These are phyloP conservation scores for Cichladusa arquata DNA, from an alignment of 2,113 vertebrate genomes.

Conservation along the genomic window DNA sequence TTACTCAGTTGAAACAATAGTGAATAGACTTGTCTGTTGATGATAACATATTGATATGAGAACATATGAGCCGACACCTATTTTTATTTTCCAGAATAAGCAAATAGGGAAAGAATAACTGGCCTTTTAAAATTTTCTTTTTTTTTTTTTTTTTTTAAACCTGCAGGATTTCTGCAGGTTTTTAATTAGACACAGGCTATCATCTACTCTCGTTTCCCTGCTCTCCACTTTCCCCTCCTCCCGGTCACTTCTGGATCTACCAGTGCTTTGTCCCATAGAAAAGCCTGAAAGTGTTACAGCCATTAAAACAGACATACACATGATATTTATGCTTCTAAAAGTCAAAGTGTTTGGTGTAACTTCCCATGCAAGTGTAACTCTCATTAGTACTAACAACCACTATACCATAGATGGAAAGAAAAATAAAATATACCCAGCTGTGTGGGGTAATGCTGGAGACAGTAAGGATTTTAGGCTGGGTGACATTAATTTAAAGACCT, in stretches of 20 bases:
- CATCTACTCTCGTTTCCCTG: neutral
- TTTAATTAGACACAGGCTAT: neutral
- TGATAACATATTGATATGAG: constrained; percentile 77
- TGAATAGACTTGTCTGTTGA: constrained; percentile 79
- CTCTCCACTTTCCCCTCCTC: neutral
- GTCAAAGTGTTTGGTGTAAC: neutral
- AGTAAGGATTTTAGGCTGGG: neutral
- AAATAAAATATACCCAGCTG: neutral
- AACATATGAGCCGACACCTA: constrained; percentile 67
- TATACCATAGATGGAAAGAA: neutral
- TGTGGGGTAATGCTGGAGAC: neutral
- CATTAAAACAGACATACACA: neutral
- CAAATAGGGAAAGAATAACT: constrained; percentile 36
- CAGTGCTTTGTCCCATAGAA: neutral
- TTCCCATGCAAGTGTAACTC: neutral
- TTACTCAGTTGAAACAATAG: constrained; percentile 84
- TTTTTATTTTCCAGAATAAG: constrained; percentile 70
- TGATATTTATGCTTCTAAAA: neutral
- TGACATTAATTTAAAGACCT: neutral
- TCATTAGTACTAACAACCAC: neutral
- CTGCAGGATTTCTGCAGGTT: neutral
- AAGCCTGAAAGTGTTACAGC: neutral
- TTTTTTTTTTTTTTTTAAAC: neutral
- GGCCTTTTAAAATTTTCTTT: neutral
- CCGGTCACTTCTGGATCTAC: neutral